Evolutionary conservation across 2,797 vertebrate species (phyloP), one percentile per base, ranked within the genome.

Genomic region (Remorina albescens): DNA sequence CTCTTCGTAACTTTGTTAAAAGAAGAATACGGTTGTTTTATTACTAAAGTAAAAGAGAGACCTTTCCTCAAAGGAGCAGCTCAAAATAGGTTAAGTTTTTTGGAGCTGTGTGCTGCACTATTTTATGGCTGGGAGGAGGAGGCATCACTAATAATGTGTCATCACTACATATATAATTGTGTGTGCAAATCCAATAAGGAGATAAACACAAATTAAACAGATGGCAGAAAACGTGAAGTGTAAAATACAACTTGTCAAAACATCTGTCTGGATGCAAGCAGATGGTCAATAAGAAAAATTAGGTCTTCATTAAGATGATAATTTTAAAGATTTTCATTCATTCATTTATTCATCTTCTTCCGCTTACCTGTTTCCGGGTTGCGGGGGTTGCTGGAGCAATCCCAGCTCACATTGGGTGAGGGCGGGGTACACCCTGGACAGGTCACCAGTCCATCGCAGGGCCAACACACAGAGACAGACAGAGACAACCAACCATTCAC

Each of bases 161-260:
- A 46, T 46, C n/a, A 34, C 18, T n/a, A 9, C n/a, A 41, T 46
- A 3, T 53, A 41, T 41, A 5, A 39, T 54, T 25, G 21, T 19
- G 4, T 0, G n/a, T 47, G 8, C 16, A 68, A 32, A 68, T 64
- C 12, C 6, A 59, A 34, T 16, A 21, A 64, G 46, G 41, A 19
- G 36, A 51, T 8, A 21, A 34, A 71, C 26, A 54, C 19, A 42
- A 60, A 61, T 21, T 19, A 58, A 44, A 41, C 42, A 63, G 12
- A 30, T 49, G 50, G 30, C 47, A 65, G n/a, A 36, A 59, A 60
- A 8, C 1, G 2, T 18, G 3, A 15, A 63, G 26, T 55, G n/a
- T 15, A 46, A 69, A 54, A 37, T 32, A 42, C 30, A 57, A 11
- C 26, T 28, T 41, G 8, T 34, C 46, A 53, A 26, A 37, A 21